Evolutionary conservation across 2,113 vertebrate genomes (phyloP).

Genomic region (human): DNA sequence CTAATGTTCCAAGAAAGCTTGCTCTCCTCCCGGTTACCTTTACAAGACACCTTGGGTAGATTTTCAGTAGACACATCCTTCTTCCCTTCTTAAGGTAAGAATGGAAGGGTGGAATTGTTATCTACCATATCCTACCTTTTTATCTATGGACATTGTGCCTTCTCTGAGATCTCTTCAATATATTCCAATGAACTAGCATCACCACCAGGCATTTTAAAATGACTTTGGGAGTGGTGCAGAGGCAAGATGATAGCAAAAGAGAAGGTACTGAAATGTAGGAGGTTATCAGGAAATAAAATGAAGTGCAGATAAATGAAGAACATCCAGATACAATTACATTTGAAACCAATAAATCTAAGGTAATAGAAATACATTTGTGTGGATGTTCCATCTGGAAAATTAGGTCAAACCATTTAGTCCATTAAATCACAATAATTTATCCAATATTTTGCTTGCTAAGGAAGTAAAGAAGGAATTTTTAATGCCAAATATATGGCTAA

Average conservation of each 20-base stretch:
- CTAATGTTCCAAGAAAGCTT: neutral
- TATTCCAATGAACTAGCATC: neutral
- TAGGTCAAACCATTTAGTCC: neutral
- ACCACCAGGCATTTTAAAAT: neutral
- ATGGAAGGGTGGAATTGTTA: neutral
- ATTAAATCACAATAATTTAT: conserved; percentile 52
- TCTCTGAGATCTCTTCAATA: neutral
- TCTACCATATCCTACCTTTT: neutral
- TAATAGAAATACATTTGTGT: neutral
- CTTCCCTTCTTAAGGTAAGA: neutral
- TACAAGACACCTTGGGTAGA: neutral
- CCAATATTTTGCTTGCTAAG: conserved; percentile 38
- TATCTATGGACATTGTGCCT: neutral
- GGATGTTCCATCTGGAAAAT: conserved; percentile 46
- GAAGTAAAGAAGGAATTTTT: conserved; percentile 29
- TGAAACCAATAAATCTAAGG: conserved; percentile 16
- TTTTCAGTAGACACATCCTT: neutral
- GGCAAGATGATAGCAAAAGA: neutral
- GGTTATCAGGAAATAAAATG: conserved; percentile 26
- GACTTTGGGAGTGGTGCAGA: neutral
- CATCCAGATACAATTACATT: conserved; percentile 30
- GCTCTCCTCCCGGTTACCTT: neutral
- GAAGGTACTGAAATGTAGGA: neutral
- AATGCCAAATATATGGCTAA: neutral
- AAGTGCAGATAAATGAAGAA: neutral